A percentile compares a stretch with the other conserved stretches of the same genome.
Conservation (phyloP, 2,888 invertebrate genomes). For the Ormyrus rosae region DNA sequence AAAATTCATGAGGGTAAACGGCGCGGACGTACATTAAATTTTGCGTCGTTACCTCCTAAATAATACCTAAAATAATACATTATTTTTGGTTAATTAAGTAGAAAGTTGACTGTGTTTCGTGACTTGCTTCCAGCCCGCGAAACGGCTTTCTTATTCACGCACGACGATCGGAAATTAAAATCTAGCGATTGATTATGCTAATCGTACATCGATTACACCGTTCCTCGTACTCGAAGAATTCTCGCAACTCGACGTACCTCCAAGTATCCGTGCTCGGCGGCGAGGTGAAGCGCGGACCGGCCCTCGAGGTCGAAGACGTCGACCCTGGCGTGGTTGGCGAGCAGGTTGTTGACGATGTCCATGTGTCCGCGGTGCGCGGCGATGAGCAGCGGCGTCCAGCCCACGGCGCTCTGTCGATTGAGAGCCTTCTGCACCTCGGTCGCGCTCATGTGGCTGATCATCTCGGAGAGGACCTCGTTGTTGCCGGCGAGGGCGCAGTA, state of each 20-base stretch:
- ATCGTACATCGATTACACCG: background rate
- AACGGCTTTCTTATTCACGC: conserved; percentile 11
- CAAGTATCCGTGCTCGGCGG: conserved; percentile 95
- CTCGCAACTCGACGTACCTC: conserved; percentile 60
- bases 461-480: conserved; percentile 95
- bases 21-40: too few relatives aligned
- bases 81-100: background rate
- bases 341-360: conserved; percentile 92
- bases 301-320: conserved; percentile 99
- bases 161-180: background rate
- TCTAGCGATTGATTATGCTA: conserved; percentile 7
- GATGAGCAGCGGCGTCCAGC: conserved; percentile 98
- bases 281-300: conserved; percentile 95
- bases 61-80: too few relatives aligned
- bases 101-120: background rate
- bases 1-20: too few relatives aligned
- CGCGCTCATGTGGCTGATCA: conserved; percentile 92
- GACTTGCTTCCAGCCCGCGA: background rate
- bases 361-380: conserved; percentile 97
- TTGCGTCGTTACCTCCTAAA: too few relatives aligned
- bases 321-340: conserved; percentile 96
- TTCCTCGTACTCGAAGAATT: too few relatives aligned
- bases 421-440: conserved; percentile 95
- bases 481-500: conserved; percentile 96
- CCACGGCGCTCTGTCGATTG: conserved; percentile 94